Evolutionary conservation across 1,140 invertebrate genomes (phyloP), one percentile per base, ranked within the genome.

Genomic region (Tetramorium parvispinum): DNA sequence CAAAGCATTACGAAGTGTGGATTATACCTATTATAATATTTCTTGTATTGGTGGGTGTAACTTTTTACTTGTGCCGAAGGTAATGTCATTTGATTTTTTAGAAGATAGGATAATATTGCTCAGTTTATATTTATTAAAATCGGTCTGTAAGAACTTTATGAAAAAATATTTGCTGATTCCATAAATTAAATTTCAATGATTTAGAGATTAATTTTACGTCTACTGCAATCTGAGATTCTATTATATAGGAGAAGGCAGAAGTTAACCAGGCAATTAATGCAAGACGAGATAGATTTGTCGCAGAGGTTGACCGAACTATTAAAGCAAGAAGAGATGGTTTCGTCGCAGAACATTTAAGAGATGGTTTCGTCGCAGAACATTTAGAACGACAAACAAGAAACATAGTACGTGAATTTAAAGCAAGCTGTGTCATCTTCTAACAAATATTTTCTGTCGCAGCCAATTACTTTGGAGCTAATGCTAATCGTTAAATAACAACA

Each of bases 1-100:
- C 27, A 21, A 66, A 63, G 8, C 61, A 61, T 18, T 16, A 61
- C 11, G 63, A 73, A 21, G 16, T 4, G 0, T 93, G 91, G 90
- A 11, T 91, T 0, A 66, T 85, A 37, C 75, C 85, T 0, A 13
- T 87, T 10, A 2, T 83, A 10, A 73, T 91, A 27, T 13, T 90
- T n/a, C 10, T 81, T 43, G 0, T 82, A 61, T 0, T 66, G 0
- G 18, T 13, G 11, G 7, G 21, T 1, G 40, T 46, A 7, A 11
- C 2, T 4, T 61, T 86, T 18, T 71, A 87, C 7, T 5, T 87
- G 8, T 91, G 71, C 70, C 82, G 65, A 63, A 90, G 85, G 87
- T 88, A 85, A 6, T 43, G 18, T 75, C 11, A 57, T 4, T 43
- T 59, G 7, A 7, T 1, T 11, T 59, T 24, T 4, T 43, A 37